Conservation (phyloP, 2,888 invertebrate species). For the Coelogynopora nodosa region DNA sequence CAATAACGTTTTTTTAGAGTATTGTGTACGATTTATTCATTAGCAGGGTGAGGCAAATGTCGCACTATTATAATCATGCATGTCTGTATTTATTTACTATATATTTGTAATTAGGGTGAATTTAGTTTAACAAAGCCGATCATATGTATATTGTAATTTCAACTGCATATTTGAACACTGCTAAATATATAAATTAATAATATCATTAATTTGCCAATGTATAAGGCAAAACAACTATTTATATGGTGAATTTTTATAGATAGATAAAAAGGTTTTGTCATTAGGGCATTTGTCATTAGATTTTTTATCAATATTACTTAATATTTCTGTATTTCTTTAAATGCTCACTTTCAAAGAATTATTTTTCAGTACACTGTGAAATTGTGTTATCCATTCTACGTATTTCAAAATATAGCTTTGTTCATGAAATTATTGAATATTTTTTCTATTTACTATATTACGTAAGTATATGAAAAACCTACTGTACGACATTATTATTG, state of each 20-base stretch:
- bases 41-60: neutral
- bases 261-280: no score
- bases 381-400: no score
- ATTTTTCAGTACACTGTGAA: no score
- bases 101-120: no score
- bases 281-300: no score
- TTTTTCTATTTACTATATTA: neutral
- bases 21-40: neutral
- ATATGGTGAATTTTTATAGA: neutral
- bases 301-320: no score
- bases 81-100: neutral
- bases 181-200: neutral
- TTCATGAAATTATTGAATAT: no score
- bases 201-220: neutral
- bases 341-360: no score
- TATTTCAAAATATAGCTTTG: no score
- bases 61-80: neutral
- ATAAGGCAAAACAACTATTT: neutral
- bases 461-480: neutral
- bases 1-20: neutral
- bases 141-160: no score
- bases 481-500: neutral
- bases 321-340: no score
- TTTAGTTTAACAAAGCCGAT: no score
- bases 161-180: neutral